Percentiles rank a stretch among this genome's conserved stretches.
phyloP scores from a whole-genome alignment of 2,113 vertebrate genomes.

The Antidorcas marsupialis region DNA sequence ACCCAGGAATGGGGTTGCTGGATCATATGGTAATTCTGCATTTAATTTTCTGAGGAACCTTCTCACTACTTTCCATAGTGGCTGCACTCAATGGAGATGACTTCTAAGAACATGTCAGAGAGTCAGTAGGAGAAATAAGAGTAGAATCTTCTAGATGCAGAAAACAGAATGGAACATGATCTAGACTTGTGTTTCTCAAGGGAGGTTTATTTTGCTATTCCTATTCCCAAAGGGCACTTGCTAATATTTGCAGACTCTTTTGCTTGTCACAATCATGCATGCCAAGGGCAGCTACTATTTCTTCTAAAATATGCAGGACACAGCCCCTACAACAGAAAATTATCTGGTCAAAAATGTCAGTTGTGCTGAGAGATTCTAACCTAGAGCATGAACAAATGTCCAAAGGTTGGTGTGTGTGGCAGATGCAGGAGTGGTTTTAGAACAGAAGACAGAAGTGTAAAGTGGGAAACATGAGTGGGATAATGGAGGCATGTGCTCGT shows the following conservation, averaged over 20 bases:
- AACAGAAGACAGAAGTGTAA: background rate
- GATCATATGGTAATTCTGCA: background rate
- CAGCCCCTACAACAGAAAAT: background rate
- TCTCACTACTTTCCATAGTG: background rate
- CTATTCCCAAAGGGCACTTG: accelerated
- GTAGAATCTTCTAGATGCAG: background rate
- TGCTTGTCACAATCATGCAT: background rate
- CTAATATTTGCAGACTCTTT: background rate
- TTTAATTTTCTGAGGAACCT: background rate
- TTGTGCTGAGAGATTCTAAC: background rate
- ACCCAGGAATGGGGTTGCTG: background rate
- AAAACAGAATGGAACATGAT: background rate
- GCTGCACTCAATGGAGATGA: background rate
- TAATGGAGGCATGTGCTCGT: background rate
- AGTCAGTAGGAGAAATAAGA: background rate
- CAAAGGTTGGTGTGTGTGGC: background rate
- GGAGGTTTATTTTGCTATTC: background rate
- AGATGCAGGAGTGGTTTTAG: background rate
- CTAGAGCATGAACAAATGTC: accelerated
- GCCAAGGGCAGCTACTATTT: background rate
- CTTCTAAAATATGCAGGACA: background rate
- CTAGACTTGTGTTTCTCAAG: background rate
- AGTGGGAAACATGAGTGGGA: background rate
- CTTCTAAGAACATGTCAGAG: background rate
- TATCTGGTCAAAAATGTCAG: background rate